These are phyloP conservation scores for Tetragonisca angustula DNA, from an alignment of 2,888 invertebrate genomes.

Conservation along the genomic window DNA sequence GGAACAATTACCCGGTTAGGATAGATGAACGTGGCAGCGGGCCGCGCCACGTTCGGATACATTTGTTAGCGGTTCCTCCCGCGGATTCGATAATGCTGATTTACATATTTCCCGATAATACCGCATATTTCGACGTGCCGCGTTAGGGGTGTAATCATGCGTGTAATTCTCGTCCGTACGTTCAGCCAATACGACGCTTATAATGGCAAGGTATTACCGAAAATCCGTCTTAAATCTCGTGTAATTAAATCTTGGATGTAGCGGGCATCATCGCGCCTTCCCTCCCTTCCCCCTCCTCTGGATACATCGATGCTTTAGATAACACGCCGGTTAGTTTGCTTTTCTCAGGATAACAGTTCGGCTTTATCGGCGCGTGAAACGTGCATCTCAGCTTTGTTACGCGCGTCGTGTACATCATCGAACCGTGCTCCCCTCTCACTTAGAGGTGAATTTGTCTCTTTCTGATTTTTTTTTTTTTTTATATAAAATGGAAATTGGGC, in stretches of 20 bases:
- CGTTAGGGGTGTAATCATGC: conserved; percentile 60
- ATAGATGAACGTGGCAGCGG: conserved; percentile 46
- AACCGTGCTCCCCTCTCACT: no score
- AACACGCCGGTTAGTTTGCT: conserved; percentile 22
- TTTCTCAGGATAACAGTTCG: conserved; percentile 26
- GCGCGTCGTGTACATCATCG: conserved; percentile 17
- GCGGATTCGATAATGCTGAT: conserved; percentile 66
- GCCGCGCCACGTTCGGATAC: not conserved
- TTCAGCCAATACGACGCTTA: conserved; percentile 22
- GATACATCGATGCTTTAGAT: conserved; percentile 5
- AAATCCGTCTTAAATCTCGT: conserved; percentile 49
- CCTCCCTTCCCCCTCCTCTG: no score
- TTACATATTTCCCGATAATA: conserved; percentile 70
- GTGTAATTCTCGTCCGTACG: conserved; percentile 61
- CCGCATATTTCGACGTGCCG: conserved; percentile 59
- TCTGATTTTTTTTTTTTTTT: no score
- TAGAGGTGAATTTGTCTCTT: no score
- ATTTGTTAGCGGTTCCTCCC: conserved; percentile 48
- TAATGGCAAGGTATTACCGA: conserved; percentile 38
- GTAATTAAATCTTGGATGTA: conserved; percentile 48
- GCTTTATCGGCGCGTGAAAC: conserved; percentile 36
- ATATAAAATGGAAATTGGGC: no score
- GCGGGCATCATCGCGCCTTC: conserved; percentile 6
- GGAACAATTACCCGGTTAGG: not conserved
- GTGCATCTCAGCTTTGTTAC: conserved; percentile 28